These are phyloP conservation scores for Ostrea denselamellosa DNA, from an alignment of 1,140 invertebrate genomes.

Conservation along the genomic window DNA sequence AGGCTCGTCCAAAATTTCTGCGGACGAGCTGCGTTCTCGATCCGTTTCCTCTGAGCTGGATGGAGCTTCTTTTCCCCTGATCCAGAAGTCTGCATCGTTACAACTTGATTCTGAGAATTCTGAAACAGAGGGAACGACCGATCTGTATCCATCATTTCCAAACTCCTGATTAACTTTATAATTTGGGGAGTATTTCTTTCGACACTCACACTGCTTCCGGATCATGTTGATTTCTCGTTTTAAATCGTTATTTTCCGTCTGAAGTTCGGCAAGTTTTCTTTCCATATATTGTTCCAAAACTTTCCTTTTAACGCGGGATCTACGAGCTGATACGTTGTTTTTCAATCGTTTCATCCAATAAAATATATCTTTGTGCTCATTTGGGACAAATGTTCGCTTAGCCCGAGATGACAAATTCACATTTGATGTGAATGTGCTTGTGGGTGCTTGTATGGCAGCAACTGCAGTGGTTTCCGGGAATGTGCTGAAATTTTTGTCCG, in stretches of 20 bases:
- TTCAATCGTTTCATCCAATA: conserved; percentile 68
- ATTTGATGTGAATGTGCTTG: background rate
- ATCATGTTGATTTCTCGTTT: conserved; percentile 59
- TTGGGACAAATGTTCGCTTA: conserved; percentile 65
- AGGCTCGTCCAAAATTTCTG: background rate
- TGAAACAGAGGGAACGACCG: background rate
- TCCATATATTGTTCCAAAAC: conserved; percentile 63
- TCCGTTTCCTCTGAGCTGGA: conserved; percentile 28
- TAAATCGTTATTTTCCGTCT: conserved; percentile 64
- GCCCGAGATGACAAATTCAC: conserved; percentile 49
- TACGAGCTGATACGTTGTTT: conserved; percentile 67
- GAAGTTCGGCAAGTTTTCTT: conserved; percentile 54
- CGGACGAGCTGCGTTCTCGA: background rate
- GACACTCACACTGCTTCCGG: background rate
- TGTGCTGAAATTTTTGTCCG: background rate
- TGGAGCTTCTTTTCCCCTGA: background rate
- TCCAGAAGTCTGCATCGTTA: conserved; percentile 1
- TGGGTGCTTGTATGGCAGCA: background rate
- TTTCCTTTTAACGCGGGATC: conserved; percentile 66
- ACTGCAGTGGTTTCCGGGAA: background rate
- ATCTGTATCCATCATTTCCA: background rate
- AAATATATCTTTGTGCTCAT: conserved; percentile 60
- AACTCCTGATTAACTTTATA: background rate
- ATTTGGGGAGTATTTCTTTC: background rate
- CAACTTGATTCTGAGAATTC: background rate